Percentiles rank a stretch among this genome's conserved stretches.
Evolutionary conservation across 1,140 invertebrate species (phyloP).

Genomic region (Pogonus chalceus): DNA sequence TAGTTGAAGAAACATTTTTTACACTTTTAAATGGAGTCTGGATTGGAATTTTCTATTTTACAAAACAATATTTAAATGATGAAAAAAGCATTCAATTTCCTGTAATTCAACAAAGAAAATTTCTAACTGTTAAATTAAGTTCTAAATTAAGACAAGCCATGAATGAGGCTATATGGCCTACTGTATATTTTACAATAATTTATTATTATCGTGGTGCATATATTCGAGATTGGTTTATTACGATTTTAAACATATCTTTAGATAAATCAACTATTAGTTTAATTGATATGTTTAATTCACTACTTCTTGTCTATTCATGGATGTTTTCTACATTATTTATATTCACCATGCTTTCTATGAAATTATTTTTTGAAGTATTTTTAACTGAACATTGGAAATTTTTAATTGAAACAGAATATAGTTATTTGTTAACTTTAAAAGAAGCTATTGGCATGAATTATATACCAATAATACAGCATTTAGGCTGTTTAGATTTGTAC

Average conservation of each 20-base stretch:
- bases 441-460: slow-evolving; percentile 45
- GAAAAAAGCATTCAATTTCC: slow-evolving; percentile 51
- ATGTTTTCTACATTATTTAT: slow-evolving; percentile 55
- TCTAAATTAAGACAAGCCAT: slow-evolving; percentile 46
- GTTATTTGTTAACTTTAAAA: slow-evolving; percentile 32
- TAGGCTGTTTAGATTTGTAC: slow-evolving; percentile 58
- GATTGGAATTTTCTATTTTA: slow-evolving; percentile 57
- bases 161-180: slow-evolving; percentile 46
- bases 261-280: slow-evolving; percentile 42
- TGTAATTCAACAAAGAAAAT: slow-evolving; percentile 54
- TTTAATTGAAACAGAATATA: slow-evolving; percentile 37
- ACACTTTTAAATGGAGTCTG: slow-evolving; percentile 54
- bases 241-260: slow-evolving; percentile 38
- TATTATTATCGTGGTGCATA: slow-evolving; percentile 47
- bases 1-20: slow-evolving; percentile 47
- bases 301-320: slow-evolving; percentile 53
- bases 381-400: slow-evolving; percentile 56
- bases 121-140: slow-evolving; percentile 48
- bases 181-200: slow-evolving; percentile 45
- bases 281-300: slow-evolving; percentile 38
- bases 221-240: slow-evolving; percentile 34
- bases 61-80: slow-evolving; percentile 41
- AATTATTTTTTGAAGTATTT: slow-evolving; percentile 54
- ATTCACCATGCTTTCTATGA: slow-evolving; percentile 56
- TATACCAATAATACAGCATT: slow-evolving; percentile 54